Evolutionary conservation across 1,140 invertebrate genomes (phyloP).

Genomic region (Agrypnia vestita): DNA sequence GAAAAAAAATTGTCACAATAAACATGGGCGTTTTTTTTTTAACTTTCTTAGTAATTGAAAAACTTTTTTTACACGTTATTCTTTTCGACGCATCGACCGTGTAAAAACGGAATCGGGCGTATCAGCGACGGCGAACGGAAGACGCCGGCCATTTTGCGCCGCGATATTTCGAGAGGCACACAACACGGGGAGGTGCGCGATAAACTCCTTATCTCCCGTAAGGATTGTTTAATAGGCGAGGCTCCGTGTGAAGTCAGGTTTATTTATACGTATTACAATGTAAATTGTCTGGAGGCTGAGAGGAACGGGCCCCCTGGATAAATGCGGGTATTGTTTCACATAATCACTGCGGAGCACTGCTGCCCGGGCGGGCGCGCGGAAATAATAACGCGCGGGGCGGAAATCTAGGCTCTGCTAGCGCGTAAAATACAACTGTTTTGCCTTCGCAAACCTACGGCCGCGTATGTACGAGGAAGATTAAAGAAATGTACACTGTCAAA

Average conservation of each 20-base stretch:
- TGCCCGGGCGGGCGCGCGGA: slow-evolving; percentile 26
- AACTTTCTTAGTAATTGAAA: too few relatives aligned
- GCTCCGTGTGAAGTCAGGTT: slow-evolving; percentile 43
- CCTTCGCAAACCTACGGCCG: neutral
- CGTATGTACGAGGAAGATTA: too few relatives aligned
- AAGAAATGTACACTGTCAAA: too few relatives aligned
- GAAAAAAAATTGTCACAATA: too few relatives aligned
- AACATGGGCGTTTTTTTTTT: too few relatives aligned
- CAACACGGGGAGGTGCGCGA: slow-evolving; percentile 32
- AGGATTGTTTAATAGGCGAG: slow-evolving; percentile 48
- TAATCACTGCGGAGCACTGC: slow-evolving; percentile 41
- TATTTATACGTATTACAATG: slow-evolving; percentile 49
- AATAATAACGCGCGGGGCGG: slow-evolving; percentile 10
- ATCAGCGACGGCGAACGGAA: slow-evolving; percentile 11
- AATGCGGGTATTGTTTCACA: slow-evolving; percentile 40
- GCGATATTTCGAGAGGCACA: slow-evolving; percentile 26
- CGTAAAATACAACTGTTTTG: neutral
- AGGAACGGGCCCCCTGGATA: slow-evolving; percentile 27
- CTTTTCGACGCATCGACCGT: too few relatives aligned
- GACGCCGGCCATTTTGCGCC: slow-evolving; percentile 1
- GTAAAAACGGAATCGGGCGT: neutral
- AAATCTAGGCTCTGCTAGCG: slow-evolving; percentile 3
- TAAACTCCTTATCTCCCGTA: slow-evolving; percentile 49
- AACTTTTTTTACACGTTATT: too few relatives aligned
- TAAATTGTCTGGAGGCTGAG: slow-evolving; percentile 46